These are phyloP conservation scores for Sesia apiformis DNA, from an alignment of 2,888 invertebrate species.

Conservation along the genomic window DNA sequence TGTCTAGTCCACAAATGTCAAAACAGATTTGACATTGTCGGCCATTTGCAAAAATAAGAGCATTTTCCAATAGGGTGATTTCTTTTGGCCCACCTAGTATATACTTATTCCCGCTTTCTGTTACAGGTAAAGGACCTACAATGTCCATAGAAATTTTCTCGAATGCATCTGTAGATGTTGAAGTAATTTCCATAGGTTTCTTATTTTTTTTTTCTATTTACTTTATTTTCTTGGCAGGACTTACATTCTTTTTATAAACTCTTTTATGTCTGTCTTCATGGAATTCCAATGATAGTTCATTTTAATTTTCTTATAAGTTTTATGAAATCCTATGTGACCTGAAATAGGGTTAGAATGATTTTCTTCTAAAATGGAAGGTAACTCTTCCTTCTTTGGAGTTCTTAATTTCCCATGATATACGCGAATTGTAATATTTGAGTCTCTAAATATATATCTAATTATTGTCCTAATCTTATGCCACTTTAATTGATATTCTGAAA, in stretches of 20 bases:
- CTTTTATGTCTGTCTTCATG: conserved; percentile 23
- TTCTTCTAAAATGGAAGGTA: conserved; percentile 4
- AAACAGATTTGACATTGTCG: no score
- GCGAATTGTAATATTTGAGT: conserved; percentile 1
- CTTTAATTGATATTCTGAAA: no score
- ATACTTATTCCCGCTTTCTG: conserved; percentile 14
- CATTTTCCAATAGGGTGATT: no score
- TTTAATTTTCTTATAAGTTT: conserved; percentile 7
- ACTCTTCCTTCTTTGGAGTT: background rate
- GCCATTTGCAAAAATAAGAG: no score
- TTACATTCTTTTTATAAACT: background rate
- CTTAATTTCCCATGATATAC: background rate
- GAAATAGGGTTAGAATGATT: conserved; percentile 1
- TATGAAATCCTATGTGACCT: conserved; percentile 5
- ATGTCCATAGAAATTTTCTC: conserved; percentile 19
- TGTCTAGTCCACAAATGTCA: no score
- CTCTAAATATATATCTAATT: conserved; percentile 1
- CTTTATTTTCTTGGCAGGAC: background rate
- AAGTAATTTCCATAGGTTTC: conserved; percentile 22
- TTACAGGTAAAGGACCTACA: conserved; percentile 18
- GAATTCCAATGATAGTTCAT: conserved; percentile 19
- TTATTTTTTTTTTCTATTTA: conserved; percentile 6
- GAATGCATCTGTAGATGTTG: conserved; percentile 17
- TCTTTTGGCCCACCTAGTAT: no score
- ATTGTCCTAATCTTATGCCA: conserved; percentile 4